These are phyloP conservation scores for Clistopyga incitator DNA, from an alignment of 2,888 invertebrate genomes.

Conservation along the genomic window DNA sequence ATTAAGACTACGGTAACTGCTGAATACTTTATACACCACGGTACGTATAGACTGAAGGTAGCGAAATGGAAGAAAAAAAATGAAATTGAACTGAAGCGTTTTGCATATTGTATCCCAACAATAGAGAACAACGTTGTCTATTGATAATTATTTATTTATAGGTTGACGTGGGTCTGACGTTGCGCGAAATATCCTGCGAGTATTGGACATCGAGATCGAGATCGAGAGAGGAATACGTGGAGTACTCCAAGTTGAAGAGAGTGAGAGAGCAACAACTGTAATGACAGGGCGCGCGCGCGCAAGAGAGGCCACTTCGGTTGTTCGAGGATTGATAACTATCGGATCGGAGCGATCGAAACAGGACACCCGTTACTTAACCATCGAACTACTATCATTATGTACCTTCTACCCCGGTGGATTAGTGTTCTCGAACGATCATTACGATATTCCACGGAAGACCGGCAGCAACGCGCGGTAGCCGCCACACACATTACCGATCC, in stretches of 20 bases:
- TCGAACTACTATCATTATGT: constrained; percentile 80
- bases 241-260: constrained; percentile 32
- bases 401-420: constrained; percentile 71
- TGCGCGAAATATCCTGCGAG: constrained; percentile 19
- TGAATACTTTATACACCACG: constrained; percentile 28
- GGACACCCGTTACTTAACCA: constrained; percentile 81
- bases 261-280: constrained; percentile 64
- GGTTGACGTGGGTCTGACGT: constrained; percentile 1
- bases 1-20: constrained; percentile 20
- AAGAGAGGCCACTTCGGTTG: constrained; percentile 63
- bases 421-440: constrained; percentile 70
- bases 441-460: constrained; percentile 69
- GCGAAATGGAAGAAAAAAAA: not conserved
- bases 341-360: constrained; percentile 79
- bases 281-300: constrained; percentile 78
- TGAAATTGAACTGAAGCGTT: constrained; percentile 39
- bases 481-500: constrained; percentile 13
- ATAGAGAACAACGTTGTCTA: no score
- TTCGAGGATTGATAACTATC: constrained; percentile 80
- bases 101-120: no score
- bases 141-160: no score
- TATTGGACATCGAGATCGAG: constrained; percentile 23
- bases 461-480: constrained; percentile 62
- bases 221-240: constrained; percentile 6
- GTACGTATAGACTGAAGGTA: not conserved